Percentiles rank a stretch among this genome's conserved stretches.
phyloP scores from a whole-genome alignment of 2,888 invertebrate species.

The Oscheius sp. region DNA sequence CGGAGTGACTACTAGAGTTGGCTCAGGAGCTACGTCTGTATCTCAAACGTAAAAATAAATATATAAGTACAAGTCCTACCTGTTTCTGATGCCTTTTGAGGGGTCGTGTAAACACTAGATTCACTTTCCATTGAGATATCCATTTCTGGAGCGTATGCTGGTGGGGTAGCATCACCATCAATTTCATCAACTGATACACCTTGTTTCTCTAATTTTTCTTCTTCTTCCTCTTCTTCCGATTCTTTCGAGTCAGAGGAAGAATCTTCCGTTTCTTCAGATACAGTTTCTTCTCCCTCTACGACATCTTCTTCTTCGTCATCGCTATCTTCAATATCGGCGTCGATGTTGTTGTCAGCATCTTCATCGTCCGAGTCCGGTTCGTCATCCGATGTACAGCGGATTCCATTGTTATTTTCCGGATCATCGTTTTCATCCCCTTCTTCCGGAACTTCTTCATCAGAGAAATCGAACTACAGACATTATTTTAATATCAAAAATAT shows the following conservation, averaged over 20 bases:
- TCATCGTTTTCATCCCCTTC: background rate
- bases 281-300: background rate
- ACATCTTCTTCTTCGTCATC: background rate
- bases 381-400: background rate
- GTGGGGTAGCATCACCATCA: background rate
- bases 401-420: constrained; percentile 2
- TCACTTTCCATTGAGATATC: too few relatives aligned
- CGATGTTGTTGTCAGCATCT: constrained; percentile 4
- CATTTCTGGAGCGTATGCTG: constrained; percentile 14
- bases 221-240: background rate
- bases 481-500: background rate
- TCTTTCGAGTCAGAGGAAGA: background rate
- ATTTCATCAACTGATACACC: background rate
- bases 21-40: background rate
- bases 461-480: constrained; percentile 12
- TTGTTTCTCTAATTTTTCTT: background rate
- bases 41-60: background rate
- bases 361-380: background rate
- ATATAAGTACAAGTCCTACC: background rate
- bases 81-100: background rate
- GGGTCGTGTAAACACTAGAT: background rate
- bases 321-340: background rate
- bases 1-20: background rate
- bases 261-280: background rate
- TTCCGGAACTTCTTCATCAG: constrained; percentile 5